These are phyloP conservation scores for Setipinna tenuifilis DNA, from an alignment of 2,797 vertebrate species.

Conservation along the genomic window DNA sequence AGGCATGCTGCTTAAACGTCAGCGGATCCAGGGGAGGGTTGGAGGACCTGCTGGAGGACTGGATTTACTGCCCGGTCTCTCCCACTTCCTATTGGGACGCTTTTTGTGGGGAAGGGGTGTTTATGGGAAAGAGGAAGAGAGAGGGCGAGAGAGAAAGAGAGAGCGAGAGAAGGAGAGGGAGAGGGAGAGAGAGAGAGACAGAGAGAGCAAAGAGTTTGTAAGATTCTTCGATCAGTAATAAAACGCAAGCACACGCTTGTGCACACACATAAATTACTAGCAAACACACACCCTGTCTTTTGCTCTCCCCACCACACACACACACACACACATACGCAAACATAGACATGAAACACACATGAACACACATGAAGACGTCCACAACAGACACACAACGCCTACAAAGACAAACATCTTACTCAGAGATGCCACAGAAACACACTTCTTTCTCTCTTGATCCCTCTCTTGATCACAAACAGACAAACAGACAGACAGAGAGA, in stretches of 20 bases:
- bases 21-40: neutral
- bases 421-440: too few relatives aligned
- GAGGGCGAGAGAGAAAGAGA: neutral
- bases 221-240: slow-evolving; percentile 3
- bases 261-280: slow-evolving; percentile 6
- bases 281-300: neutral
- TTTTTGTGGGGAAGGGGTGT: slow-evolving; percentile 12
- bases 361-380: too few relatives aligned
- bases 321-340: neutral
- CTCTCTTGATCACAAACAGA: neutral
- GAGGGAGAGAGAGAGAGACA: neutral
- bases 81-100: slow-evolving; percentile 10
- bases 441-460: neutral
- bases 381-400: too few relatives aligned
- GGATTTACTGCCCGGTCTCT: slow-evolving; percentile 19
- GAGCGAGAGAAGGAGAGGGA: neutral
- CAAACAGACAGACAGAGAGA: neutral
- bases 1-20: neutral
- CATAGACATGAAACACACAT: too few relatives aligned
- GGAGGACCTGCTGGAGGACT: neutral
- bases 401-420: too few relatives aligned
- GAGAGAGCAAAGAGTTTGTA: neutral
- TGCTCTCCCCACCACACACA: neutral
- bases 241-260: neutral
- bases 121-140: slow-evolving; percentile 7